Base-by-base conservation (phyloP, 2,797 vertebrate genomes). In the Fundulus diaphanus region DNA sequence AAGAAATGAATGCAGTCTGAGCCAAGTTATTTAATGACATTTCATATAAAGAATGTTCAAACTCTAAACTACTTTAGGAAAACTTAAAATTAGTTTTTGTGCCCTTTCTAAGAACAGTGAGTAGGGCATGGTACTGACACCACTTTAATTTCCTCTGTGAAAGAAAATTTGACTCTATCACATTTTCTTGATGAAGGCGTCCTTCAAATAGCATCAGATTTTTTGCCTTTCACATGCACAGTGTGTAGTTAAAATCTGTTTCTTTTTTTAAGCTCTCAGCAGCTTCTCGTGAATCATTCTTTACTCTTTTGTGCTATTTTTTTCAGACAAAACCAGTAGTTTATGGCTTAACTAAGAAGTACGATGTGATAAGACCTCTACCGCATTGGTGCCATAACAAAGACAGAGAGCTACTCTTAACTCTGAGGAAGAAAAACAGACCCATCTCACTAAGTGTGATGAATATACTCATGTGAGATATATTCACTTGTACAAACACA, bases 321-420 rank as follows among this genome's bases (percentile, higher is more conserved):
- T 83, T 71, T 74, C 59, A 73, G 85, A 90, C 73, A 78, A 72
- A 40, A 77, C 52, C 20, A 69, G 72, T 85, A 86, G 89, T 79
- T 86, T 82, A 42, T 2, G 69, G 24, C 75, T 76, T 83, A 90
- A 90, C 77, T 81, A 81, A 82, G 80, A 89, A 69, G 77, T 79
- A 88, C 46, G 82, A 80, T 33, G 77, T 24, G 66, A 70, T 65
- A 75, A 79, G 73, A 20, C 73, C 22, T 70, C 57, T 20, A n/a
- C 1, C 37, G 78, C 70, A 69, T 61, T 7, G 1, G 59, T 2
- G 16, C 6, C 0, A 31, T 87, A 87, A 91, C 86, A 89, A 85
- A 92, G 85, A 90, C 68, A 24, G 82, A 89, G 81, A 80, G 73
- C 74, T 49, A 16, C 77, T 70, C 33, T 73, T 75, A 79, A 82